phyloP scores from a whole-genome alignment of 2,797 vertebrate species.

The Miichthys miiuy region DNA sequence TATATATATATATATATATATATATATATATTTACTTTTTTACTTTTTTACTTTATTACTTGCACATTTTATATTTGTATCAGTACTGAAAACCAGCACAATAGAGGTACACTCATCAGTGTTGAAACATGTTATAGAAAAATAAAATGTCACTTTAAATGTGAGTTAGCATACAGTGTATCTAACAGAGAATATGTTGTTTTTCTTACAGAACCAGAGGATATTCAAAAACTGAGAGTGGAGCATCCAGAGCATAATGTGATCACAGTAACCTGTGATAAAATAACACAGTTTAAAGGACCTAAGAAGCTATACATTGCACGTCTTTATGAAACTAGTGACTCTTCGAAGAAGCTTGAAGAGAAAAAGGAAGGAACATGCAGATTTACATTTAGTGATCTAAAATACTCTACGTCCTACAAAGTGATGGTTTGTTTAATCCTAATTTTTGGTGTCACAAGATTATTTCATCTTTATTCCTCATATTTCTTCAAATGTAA shows the following conservation, averaged over 20 bases:
- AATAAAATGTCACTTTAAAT: background rate
- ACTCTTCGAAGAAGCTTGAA: too few species aligned
- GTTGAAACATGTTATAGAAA: background rate
- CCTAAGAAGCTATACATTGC: fast-evolving
- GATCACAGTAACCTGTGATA: fast-evolving
- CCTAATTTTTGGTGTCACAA: background rate
- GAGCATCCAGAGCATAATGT: fast-evolving
- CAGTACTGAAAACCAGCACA: background rate
- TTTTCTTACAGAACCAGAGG: constrained; percentile 24
- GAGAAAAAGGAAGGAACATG: background rate
- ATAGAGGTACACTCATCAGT: background rate
- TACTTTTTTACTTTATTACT: too few species aligned
- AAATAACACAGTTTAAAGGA: background rate
- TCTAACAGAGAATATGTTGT: background rate
- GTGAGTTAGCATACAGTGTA: background rate
- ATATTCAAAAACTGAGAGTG: fast-evolving
- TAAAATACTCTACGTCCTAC: constrained; percentile 72
- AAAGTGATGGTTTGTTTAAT: constrained; percentile 54
- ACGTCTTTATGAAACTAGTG: fast-evolving
- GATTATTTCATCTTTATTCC: background rate
- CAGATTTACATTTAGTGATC: constrained; percentile 11
- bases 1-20: too few species aligned
- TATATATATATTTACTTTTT: too few species aligned
- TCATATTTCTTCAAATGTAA: background rate
- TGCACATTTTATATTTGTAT: background rate